phyloP scores from a whole-genome alignment of 2,888 invertebrate species.

The Hirudinaria manillensis region DNA sequence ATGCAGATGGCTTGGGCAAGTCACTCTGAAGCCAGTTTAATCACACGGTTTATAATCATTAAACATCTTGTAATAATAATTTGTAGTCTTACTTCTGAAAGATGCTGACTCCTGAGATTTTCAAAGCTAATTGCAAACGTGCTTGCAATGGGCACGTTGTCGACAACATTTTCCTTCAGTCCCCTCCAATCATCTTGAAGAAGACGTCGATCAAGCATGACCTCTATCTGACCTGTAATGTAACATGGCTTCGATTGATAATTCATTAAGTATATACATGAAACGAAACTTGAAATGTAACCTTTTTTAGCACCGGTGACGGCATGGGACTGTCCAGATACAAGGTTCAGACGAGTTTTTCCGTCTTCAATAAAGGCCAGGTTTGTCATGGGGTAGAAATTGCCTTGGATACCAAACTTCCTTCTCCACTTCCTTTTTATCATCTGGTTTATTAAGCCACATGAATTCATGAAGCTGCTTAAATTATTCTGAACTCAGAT shows the following conservation, averaged over 20 bases:
- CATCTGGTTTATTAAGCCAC: constrained; percentile 13
- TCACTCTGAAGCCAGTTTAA: too few species aligned
- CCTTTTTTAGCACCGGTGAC: constrained; percentile 43
- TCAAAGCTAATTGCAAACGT: background rate
- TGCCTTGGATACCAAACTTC: constrained; percentile 45
- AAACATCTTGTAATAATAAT: too few species aligned
- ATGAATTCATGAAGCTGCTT: background rate
- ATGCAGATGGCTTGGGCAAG: too few species aligned
- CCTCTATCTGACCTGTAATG: constrained; percentile 46
- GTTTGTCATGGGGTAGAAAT: constrained; percentile 51
- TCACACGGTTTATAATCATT: too few species aligned
- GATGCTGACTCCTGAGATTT: background rate
- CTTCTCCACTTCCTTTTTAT: constrained; percentile 25
- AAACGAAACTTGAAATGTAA: constrained; percentile 6
- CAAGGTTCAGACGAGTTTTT: constrained; percentile 43
- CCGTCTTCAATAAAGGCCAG: constrained; percentile 46
- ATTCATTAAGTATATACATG: background rate
- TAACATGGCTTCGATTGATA: background rate
- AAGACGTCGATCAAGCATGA: constrained; percentile 50
- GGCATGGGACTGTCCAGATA: constrained; percentile 49
- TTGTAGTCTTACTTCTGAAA: too few species aligned
- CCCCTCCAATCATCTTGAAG: constrained; percentile 49
- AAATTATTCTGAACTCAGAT: too few species aligned
- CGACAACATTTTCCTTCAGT: constrained; percentile 47
- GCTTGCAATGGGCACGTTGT: constrained; percentile 39